Evolutionary conservation across 2,113 vertebrate species (phyloP).

Genomic region (Dipodomys spectabilis): DNA sequence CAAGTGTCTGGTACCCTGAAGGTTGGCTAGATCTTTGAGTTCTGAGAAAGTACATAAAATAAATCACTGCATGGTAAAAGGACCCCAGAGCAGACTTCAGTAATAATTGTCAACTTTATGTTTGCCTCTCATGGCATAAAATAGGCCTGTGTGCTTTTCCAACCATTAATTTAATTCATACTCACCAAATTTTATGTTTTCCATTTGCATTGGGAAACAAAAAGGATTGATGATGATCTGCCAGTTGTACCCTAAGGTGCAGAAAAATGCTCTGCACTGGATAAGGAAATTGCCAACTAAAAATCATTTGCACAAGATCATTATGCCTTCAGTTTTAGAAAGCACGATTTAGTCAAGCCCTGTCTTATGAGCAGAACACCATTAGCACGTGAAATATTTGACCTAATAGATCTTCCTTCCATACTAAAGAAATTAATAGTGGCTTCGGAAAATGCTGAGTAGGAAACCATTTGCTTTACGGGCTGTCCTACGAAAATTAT

Average conservation of each 20-base stretch:
- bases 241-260: slow-evolving; percentile 49
- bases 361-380: background rate
- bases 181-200: background rate
- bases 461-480: background rate
- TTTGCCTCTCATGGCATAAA: slow-evolving; percentile 59
- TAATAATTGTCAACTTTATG: slow-evolving; percentile 55
- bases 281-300: slow-evolving; percentile 65
- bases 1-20: background rate
- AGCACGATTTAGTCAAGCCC: slow-evolving; percentile 25
- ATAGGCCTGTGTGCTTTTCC: slow-evolving; percentile 53
- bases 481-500: background rate
- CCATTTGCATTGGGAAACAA: slow-evolving; percentile 66
- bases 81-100: background rate
- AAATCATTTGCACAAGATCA: slow-evolving; percentile 53
- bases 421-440: slow-evolving; percentile 50
- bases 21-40: background rate
- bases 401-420: slow-evolving; percentile 61
- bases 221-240: slow-evolving; percentile 60
- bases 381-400: background rate
- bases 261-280: slow-evolving; percentile 38
- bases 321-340: slow-evolving; percentile 68
- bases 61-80: slow-evolving; percentile 41
- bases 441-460: background rate
- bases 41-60: slow-evolving; percentile 58
- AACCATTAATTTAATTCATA: slow-evolving; percentile 73